A percentile compares a stretch with the other conserved stretches of the same genome.
Conservation (phyloP, 35 echinoderm and acorn worm species). For the Nesometra sesokonis region DNA sequence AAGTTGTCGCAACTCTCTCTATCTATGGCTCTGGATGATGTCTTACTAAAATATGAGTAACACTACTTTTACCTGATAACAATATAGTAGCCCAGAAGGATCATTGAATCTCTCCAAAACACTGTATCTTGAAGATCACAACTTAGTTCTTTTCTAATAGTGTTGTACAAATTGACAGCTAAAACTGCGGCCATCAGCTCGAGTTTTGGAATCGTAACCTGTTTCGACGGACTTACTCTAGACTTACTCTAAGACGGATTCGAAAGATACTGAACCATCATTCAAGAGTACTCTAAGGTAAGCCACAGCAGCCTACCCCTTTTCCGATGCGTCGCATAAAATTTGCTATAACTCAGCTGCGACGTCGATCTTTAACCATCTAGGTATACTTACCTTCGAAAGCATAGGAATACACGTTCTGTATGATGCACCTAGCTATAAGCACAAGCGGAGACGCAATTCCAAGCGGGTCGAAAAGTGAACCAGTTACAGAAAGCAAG, state of each 20-base stretch:
- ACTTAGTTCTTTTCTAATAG: neutral
- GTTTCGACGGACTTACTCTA: neutral
- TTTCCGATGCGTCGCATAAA: constrained; percentile 25
- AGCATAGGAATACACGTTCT: constrained; percentile 9
- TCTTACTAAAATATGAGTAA: neutral
- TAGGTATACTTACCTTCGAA: constrained; percentile 27
- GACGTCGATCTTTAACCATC: constrained; percentile 8
- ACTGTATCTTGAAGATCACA: neutral
- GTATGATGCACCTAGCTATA: constrained; percentile 7
- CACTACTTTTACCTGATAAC: neutral
- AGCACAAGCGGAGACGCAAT: constrained; percentile 31
- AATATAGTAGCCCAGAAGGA: constrained; percentile 4
- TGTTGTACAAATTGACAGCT: neutral
- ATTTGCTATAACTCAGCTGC: constrained; percentile 1
- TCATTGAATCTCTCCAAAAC: constrained; percentile 36
- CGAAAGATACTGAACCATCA: neutral
- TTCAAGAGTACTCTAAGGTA: neutral
- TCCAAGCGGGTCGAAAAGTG: constrained; percentile 21
- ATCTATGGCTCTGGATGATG: too few species aligned
- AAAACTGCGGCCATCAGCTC: constrained; percentile 17
- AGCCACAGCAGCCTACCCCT: too few species aligned
- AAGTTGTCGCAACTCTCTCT: too few species aligned
- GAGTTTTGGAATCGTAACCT: constrained; percentile 28
- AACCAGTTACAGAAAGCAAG: constrained; percentile 40
- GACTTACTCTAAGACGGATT: constrained; percentile 11